phyloP scores from a whole-genome alignment of 2,888 invertebrate species.

The Shargacucullia verbasci region DNA sequence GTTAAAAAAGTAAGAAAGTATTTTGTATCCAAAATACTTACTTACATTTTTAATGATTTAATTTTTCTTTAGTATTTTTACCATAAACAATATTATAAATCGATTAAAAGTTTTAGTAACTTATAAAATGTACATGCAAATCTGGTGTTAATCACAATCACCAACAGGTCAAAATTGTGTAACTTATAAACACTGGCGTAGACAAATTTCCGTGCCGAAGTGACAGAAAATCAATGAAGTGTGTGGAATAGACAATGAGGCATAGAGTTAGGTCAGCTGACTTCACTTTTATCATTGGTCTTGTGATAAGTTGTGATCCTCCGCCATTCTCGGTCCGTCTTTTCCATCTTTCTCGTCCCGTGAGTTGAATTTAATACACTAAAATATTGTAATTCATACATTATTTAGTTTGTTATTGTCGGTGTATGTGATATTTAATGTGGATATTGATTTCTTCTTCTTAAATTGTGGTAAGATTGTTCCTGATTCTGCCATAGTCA shows the following conservation, averaged over 20 bases:
- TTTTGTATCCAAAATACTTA: too few species aligned
- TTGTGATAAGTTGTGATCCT: conserved; percentile 88
- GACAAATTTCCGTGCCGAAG: background rate
- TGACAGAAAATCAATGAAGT: conserved; percentile 74
- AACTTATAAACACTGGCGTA: background rate
- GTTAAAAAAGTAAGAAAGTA: too few species aligned
- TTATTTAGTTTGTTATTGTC: conserved; percentile 59
- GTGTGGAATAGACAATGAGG: conserved; percentile 70
- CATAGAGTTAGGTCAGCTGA: conserved; percentile 88
- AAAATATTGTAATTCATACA: conserved; percentile 57
- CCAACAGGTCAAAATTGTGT: rapidly evolving
- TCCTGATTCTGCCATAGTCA: conserved; percentile 69
- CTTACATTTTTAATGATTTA: too few species aligned
- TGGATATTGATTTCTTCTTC: conserved; percentile 60
- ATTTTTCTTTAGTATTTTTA: conserved; percentile 2
- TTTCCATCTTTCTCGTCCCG: conserved; percentile 85
- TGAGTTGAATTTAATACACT: conserved; percentile 80
- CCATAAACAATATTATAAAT: conserved; percentile 7
- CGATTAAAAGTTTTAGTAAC: background rate
- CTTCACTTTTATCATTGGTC: conserved; percentile 88
- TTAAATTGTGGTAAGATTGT: conserved; percentile 71
- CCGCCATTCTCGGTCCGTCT: conserved; percentile 88
- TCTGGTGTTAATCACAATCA: rapidly evolving
- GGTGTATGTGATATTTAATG: conserved; percentile 72
- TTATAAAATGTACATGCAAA: background rate